Percentiles rank a stretch among this genome's conserved stretches.
Evolutionary conservation across 2,888 invertebrate genomes (phyloP).

Genomic region (Eumacrocentrus americanus): DNA sequence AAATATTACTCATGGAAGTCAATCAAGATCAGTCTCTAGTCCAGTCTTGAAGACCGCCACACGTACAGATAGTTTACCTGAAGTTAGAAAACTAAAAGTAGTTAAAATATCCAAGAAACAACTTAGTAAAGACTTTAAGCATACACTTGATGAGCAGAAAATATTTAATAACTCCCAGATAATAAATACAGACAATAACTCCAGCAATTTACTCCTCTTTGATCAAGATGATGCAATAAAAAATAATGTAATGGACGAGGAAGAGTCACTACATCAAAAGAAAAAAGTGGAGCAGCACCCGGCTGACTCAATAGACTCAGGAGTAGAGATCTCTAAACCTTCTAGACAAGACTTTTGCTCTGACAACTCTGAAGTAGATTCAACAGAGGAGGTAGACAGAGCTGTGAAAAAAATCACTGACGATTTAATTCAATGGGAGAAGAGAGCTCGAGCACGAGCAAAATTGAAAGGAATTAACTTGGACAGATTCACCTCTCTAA

Average conservation of each 20-base stretch:
- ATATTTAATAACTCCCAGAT: background rate
- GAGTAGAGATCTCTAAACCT: background rate
- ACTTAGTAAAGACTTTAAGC: background rate
- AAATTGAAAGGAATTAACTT: conserved; percentile 31
- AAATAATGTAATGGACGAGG: background rate
- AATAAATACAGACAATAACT: background rate
- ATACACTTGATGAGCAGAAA: background rate
- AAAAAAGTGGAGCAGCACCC: background rate
- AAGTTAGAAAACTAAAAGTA: background rate
- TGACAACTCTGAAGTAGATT: conserved; percentile 40
- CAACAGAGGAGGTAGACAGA: conserved; percentile 43
- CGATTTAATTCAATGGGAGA: conserved; percentile 43
- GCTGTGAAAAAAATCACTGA: conserved; percentile 45
- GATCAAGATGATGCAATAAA: background rate
- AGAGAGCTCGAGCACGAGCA: conserved; percentile 26
- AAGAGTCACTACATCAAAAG: background rate
- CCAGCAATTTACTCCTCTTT: background rate
- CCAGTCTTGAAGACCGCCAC: too few relatives aligned
- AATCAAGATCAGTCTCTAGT: too few relatives aligned
- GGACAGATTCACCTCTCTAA: background rate
- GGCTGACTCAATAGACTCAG: background rate
- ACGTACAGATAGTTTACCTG: too few relatives aligned
- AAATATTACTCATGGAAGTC: too few relatives aligned
- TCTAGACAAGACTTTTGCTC: conserved; percentile 26
- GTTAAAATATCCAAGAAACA: background rate